phyloP scores from a whole-genome alignment of 1,140 invertebrate species.

The Orchesella cincta region DNA sequence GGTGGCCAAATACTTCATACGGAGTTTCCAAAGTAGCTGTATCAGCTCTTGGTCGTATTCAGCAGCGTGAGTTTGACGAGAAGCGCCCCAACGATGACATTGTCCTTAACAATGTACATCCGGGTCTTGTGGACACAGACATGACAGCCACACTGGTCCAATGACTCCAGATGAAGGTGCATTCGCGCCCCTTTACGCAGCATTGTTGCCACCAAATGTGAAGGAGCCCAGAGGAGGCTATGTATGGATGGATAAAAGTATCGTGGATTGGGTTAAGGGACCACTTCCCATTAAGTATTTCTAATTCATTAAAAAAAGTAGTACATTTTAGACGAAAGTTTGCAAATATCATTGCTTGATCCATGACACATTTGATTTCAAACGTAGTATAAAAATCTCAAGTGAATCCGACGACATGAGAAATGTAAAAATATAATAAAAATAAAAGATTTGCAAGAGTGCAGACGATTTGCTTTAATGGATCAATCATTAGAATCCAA shows the following conservation, averaged over 20 bases:
- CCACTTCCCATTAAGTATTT: not conserved
- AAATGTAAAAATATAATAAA: too few relatives aligned
- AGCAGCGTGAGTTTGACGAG: slow-evolving; percentile 66
- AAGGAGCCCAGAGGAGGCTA: not conserved
- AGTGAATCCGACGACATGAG: too few relatives aligned
- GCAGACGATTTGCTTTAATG: too few relatives aligned
- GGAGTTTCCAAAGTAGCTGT: slow-evolving; percentile 69
- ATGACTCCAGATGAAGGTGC: slow-evolving; percentile 35
- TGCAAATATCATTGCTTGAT: too few relatives aligned
- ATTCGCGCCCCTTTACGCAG: slow-evolving; percentile 1
- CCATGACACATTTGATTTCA: too few relatives aligned
- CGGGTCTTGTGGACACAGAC: slow-evolving; percentile 32
- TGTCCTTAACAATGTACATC: slow-evolving; percentile 69
- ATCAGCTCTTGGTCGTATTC: slow-evolving; percentile 65
- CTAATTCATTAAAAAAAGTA: too few relatives aligned
- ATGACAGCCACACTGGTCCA: slow-evolving; percentile 31
- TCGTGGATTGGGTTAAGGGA: slow-evolving; percentile 4
- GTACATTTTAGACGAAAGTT: too few relatives aligned
- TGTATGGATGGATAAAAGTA: not conserved
- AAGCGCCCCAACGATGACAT: slow-evolving; percentile 59
- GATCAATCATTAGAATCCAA: too few relatives aligned
- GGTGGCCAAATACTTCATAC: slow-evolving; percentile 69
- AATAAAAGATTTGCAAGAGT: too few relatives aligned
- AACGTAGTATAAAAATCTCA: too few relatives aligned
- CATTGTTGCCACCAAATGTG: slow-evolving; percentile 2